Base-by-base conservation (phyloP, 2,888 invertebrate species). In the Sinodicranocentrus sp. region DNA sequence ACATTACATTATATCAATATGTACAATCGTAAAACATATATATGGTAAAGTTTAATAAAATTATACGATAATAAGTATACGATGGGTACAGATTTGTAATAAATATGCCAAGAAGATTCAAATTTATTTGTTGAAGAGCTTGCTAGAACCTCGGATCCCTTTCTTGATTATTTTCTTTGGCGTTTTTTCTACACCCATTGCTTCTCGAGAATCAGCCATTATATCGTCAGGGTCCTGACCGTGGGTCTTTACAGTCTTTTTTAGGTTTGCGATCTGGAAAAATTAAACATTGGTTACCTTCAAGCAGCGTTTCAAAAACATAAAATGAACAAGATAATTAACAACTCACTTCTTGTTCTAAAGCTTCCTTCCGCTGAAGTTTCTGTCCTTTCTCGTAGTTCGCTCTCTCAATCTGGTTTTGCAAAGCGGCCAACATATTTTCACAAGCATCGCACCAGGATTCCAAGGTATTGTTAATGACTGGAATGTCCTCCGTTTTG, bases 391-490 rank as follows among this genome's bases (percentile, higher is more conserved):
- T 98, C 89, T 96, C 95, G 8, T 92, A 91, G 91, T 98, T 98
- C 0, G 98, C 98, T 72, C 95, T 92, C 85, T 93, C 93, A 87
- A 98, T 97, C 91, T 98, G 98, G 73, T 94, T 93, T 90, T 98
- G 97, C 8, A 98, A 96, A 87, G 96, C 97, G 85, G 93, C 94
- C 78, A 98, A 93, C 25, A 98, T 96, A 1, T 94, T 94, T 90
- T 98, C 97, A 90, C 98, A 98, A 1, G 95, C 93, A 86, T 95
- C 94, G 90, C 97, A 97, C 98, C 98, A 97, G 87, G 95, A 95
- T 59, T 95, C 94, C 25, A 97, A 91, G 8, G 96, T 96, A 83
- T 94, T 93, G 0, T 95, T 94, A 67, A 98, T 97, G 79, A 94
- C 93, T 13, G 94, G 93, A 0, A 98, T 94, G 90, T 97, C 96